Base-by-base conservation (phyloP, 1,140 invertebrate species). In the Hyles euphorbiae region DNA sequence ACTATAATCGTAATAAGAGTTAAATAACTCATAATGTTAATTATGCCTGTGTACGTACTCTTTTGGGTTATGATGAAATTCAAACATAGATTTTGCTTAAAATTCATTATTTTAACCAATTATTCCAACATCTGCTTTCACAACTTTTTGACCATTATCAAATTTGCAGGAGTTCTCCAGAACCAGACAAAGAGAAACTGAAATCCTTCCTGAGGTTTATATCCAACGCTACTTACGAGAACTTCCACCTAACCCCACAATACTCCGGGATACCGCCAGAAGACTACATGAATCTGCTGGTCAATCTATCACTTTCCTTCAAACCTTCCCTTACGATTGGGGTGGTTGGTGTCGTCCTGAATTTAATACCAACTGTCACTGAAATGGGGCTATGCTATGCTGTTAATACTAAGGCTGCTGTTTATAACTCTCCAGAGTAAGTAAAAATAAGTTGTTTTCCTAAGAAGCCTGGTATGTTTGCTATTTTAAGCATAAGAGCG, bases 311-410 rank as follows among this genome's bases (percentile, higher is more conserved):
- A 44, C 83, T 87, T 59, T 70, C 78, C 5, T 93, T 93, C 70
- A 86, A 89, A 49, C 91, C 92, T 2, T 79, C 73, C 49, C 76
- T 92, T 47, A 91, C 90, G 49, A 90, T 91, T 50, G 91, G 91
- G 58, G 88, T 90, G 48, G 72, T 87, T 3, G 90, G 90, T 12
- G 73, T 83, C 3, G 83, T 74, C 56, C 76, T 91, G 59, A 78
- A 83, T 51, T 81, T 93, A 7, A 77, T 90, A 43, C 88, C 90
- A 34, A 92, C 90, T 10, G 82, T 93, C 36, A 93, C 92, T 0
- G 93, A 94, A 74, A 89, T 92, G 81, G 93, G 93, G 2, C 74
- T 93, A 58, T 94, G 93, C 67, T 93, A 93, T 76, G 86, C 91
- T 40, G 91, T 92, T 34, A 94, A 93, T 74, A 93, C 93, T 0